A percentile compares a stretch with the other conserved stretches of the same genome.
Conservation (phyloP, 2,888 invertebrate genomes). For the Elysia crispata region DNA sequence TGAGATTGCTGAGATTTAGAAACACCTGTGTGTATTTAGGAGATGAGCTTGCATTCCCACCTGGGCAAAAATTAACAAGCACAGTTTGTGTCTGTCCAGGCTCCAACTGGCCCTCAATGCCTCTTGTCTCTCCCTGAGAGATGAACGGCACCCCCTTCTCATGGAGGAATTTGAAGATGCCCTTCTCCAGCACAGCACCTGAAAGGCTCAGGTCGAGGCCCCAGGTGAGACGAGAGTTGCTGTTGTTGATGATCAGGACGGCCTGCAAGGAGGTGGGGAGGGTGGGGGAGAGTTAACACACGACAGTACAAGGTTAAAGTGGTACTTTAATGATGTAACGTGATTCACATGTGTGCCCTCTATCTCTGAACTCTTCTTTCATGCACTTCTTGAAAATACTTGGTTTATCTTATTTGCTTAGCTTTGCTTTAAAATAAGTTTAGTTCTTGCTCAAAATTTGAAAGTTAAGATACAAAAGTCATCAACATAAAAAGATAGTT, state of each 20-base stretch:
- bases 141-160: slow-evolving; percentile 72
- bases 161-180: slow-evolving; percentile 74
- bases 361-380: too few relatives aligned
- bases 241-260: slow-evolving; percentile 73
- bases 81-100: slow-evolving; percentile 72
- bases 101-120: slow-evolving; percentile 71
- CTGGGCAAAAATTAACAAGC: slow-evolving; percentile 74
- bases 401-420: too few relatives aligned
- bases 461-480: too few relatives aligned
- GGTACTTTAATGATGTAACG: too few relatives aligned
- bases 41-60: slow-evolving; percentile 57
- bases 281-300: not conserved
- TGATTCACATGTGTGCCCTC: too few relatives aligned
- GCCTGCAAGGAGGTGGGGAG: slow-evolving; percentile 58
- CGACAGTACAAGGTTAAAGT: too few relatives aligned
- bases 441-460: too few relatives aligned
- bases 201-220: slow-evolving; percentile 69
- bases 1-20: too few relatives aligned
- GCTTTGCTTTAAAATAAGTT: too few relatives aligned
- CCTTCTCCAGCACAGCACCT: slow-evolving; percentile 67
- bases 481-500: too few relatives aligned
- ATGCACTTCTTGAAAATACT: too few relatives aligned
- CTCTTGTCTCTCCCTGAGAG: slow-evolving; percentile 59
- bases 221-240: slow-evolving; percentile 71
- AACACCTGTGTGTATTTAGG: too few relatives aligned